phyloP scores from a whole-genome alignment of 2,888 invertebrate genomes.

The Watsonalla cultraria region DNA sequence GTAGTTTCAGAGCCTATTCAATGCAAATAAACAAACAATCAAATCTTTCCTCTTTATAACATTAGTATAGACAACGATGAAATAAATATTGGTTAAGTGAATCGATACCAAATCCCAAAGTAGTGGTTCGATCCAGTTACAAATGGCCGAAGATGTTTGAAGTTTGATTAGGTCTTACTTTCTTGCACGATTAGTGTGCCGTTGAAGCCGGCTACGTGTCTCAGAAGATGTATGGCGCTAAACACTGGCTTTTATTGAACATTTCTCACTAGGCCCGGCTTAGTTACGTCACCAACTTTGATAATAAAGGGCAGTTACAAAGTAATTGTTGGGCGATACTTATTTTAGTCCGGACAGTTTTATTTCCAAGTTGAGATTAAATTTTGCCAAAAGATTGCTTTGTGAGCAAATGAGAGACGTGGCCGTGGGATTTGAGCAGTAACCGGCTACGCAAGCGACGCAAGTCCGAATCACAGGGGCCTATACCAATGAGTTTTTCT shows the following conservation, averaged over 20 bases:
- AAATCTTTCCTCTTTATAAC: too few relatives aligned
- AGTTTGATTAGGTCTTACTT: slow-evolving; percentile 46
- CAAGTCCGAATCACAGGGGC: too few relatives aligned
- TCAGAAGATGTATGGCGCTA: neutral
- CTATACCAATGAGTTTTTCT: too few relatives aligned
- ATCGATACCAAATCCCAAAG: slow-evolving; percentile 6
- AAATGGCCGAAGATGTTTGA: slow-evolving; percentile 37
- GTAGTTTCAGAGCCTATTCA: too few relatives aligned
- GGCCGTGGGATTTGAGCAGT: too few relatives aligned
- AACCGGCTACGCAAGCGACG: too few relatives aligned
- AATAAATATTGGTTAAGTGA: neutral
- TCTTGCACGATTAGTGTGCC: slow-evolving; percentile 4
- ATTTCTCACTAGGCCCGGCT: neutral
- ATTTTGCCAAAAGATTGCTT: too few relatives aligned
- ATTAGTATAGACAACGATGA: too few relatives aligned
- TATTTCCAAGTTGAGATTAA: neutral
- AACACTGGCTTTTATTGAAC: slow-evolving; percentile 1
- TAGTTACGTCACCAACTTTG: neutral
- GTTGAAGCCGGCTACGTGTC: neutral
- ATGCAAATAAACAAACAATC: too few relatives aligned
- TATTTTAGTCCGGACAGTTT: neutral
- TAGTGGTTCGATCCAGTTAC: slow-evolving; percentile 18
- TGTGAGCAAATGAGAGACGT: too few relatives aligned
- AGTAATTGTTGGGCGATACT: neutral
- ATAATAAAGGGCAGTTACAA: neutral